phyloP scores from a whole-genome alignment of 2,888 invertebrate genomes.

The Pecten maximus region DNA sequence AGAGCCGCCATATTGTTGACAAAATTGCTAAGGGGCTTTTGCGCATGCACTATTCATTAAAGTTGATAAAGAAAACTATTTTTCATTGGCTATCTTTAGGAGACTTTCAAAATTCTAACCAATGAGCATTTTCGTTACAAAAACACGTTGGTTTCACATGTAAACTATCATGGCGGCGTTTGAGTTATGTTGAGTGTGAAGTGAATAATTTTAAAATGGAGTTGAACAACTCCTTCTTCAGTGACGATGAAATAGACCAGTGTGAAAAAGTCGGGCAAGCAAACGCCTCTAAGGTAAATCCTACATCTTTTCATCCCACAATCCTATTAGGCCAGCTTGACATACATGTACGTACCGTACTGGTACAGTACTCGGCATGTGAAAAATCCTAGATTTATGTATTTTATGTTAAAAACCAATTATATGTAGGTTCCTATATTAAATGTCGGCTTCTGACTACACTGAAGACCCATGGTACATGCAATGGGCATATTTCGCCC shows the following conservation, averaged over 20 bases:
- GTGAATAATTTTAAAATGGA: slow-evolving; percentile 27
- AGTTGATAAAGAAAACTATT: slow-evolving; percentile 36
- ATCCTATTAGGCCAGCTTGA: no score
- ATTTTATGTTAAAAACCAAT: no score
- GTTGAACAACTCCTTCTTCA: neutral
- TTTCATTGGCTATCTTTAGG: slow-evolving; percentile 58
- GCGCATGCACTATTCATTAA: slow-evolving; percentile 55
- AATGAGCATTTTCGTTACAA: slow-evolving; percentile 54
- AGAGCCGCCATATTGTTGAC: slow-evolving; percentile 71
- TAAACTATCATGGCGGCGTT: slow-evolving; percentile 69
- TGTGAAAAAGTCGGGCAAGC: slow-evolving; percentile 62
- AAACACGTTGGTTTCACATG: slow-evolving; percentile 59
- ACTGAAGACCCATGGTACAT: no score
- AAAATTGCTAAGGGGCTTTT: slow-evolving; percentile 66
- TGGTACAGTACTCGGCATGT: no score
- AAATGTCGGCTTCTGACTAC: no score
- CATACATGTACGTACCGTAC: no score
- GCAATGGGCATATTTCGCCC: no score
- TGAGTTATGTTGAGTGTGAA: neutral
- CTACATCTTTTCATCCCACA: no score
- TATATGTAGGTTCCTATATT: no score
- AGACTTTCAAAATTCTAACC: slow-evolving; percentile 46
- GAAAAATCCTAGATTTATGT: no score
- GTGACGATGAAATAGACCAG: slow-evolving; percentile 55
- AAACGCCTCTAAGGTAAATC: slow-evolving; percentile 65